These are phyloP conservation scores for Aplodontia rufa DNA, from an alignment of 2,113 vertebrate genomes.

Conservation along the genomic window DNA sequence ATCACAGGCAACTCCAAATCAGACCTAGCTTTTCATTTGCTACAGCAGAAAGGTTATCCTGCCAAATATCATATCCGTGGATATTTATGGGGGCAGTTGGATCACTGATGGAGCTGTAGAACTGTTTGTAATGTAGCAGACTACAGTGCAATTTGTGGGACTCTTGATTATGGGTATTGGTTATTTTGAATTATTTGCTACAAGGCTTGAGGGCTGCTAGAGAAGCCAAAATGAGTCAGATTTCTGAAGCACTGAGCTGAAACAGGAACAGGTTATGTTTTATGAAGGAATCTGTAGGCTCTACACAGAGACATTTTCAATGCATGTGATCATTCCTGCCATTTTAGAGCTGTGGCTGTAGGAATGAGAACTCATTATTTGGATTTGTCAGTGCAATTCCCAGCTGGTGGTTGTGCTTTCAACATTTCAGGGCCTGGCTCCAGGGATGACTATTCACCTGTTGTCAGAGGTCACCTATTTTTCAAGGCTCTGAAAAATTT, in stretches of 20 bases:
- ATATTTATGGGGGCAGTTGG: constrained; percentile 89
- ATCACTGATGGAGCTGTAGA: constrained; percentile 89
- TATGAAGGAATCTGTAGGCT: constrained; percentile 91
- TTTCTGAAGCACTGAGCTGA: constrained; percentile 90
- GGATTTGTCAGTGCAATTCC: constrained; percentile 92
- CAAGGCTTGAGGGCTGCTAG: constrained; percentile 91
- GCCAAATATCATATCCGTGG: constrained; percentile 89
- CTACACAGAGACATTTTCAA: constrained; percentile 91
- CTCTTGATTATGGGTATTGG: constrained; percentile 92
- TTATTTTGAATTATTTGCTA: constrained; percentile 90
- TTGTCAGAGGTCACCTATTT: constrained; percentile 89
- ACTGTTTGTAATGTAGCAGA: constrained; percentile 88
- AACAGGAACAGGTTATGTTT: constrained; percentile 93
- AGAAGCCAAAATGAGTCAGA: constrained; percentile 91
- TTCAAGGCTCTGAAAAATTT: constrained; percentile 93
- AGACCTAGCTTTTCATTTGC: constrained; percentile 89
- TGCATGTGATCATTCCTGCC: constrained; percentile 89
- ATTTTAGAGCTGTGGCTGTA: constrained; percentile 91
- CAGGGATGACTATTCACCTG: constrained; percentile 90
- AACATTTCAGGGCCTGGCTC: constrained; percentile 92
- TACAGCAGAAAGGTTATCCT: constrained; percentile 89
- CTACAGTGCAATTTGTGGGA: constrained; percentile 90
- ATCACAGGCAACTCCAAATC: constrained; percentile 92
- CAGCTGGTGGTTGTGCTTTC: constrained; percentile 92
- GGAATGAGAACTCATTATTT: constrained; percentile 93